Conservation (phyloP, 2,888 invertebrate species). For the Holacanthella duospinosa region DNA sequence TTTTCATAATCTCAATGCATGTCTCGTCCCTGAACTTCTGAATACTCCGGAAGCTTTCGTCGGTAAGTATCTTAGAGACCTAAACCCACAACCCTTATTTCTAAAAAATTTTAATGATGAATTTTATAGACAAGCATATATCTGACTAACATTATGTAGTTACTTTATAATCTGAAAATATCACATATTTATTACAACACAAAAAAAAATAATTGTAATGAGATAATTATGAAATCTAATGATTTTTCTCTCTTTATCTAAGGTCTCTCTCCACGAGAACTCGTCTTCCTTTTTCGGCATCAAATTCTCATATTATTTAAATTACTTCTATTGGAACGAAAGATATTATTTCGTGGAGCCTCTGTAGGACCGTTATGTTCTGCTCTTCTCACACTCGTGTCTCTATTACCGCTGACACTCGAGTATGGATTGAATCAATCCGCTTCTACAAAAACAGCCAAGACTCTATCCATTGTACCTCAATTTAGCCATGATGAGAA, state of each 20-base stretch:
- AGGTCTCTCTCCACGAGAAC: slow-evolving; percentile 72
- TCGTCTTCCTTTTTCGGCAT: slow-evolving; percentile 77
- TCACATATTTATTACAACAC: too few relatives aligned
- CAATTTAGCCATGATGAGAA: slow-evolving; percentile 45
- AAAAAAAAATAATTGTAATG: background rate
- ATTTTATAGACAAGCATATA: slow-evolving; percentile 4
- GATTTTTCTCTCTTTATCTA: slow-evolving; percentile 39
- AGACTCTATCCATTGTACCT: slow-evolving; percentile 62
- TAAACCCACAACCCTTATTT: too few relatives aligned
- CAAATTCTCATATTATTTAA: slow-evolving; percentile 88
- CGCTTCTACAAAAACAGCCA: slow-evolving; percentile 63
- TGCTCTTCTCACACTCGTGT: slow-evolving; percentile 74
- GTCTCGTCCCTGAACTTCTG: slow-evolving; percentile 51
- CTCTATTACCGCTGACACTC: slow-evolving; percentile 78
- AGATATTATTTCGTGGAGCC: slow-evolving; percentile 82
- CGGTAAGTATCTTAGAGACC: slow-evolving; percentile 49
- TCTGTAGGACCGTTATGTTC: slow-evolving; percentile 83
- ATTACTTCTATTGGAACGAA: slow-evolving; percentile 72
- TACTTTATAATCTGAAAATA: background rate
- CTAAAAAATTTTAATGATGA: background rate
- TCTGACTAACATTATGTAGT: background rate
- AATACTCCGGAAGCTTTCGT: slow-evolving; percentile 54
- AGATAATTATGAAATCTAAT: background rate
- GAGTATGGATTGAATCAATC: slow-evolving; percentile 72
- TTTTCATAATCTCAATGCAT: slow-evolving; percentile 79